Evolutionary conservation across 2,888 invertebrate species (phyloP).

Genomic region (Lymantria dispar): DNA sequence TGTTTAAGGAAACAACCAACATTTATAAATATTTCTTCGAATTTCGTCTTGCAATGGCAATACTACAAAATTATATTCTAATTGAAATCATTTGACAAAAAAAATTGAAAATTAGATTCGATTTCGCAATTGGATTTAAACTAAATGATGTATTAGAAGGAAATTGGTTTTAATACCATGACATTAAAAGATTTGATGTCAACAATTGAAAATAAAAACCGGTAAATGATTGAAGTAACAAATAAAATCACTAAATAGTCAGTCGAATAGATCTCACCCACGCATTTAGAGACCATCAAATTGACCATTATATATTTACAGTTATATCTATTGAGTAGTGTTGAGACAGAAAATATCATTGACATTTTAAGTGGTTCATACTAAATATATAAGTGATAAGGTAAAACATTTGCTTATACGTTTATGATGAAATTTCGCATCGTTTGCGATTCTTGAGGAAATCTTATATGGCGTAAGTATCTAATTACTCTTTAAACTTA

Average conservation of each 20-base stretch:
- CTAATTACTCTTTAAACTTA: too few relatives aligned
- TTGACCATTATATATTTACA: slow-evolving; percentile 32
- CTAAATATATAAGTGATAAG: slow-evolving; percentile 4
- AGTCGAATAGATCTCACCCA: slow-evolving; percentile 30
- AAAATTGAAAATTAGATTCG: not conserved
- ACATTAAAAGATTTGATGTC: slow-evolving; percentile 2
- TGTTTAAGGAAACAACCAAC: too few relatives aligned
- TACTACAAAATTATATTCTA: not conserved
- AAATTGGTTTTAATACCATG: slow-evolving; percentile 4
- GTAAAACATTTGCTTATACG: not conserved
- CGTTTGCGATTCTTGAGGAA: not conserved
- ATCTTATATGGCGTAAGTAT: slow-evolving; percentile 19
- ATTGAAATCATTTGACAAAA: not conserved
- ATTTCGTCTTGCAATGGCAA: not conserved
- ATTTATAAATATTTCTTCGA: not conserved
- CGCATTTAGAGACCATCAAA: slow-evolving; percentile 32
- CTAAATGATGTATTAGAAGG: not conserved
- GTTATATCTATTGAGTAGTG: slow-evolving; percentile 18
- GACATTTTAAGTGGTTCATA: slow-evolving; percentile 23
- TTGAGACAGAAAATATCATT: slow-evolving; percentile 17
- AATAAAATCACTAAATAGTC: slow-evolving; percentile 10
- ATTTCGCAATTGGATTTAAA: slow-evolving; percentile 1
- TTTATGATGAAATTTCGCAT: slow-evolving; percentile 3
- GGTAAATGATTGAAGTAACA: not conserved
- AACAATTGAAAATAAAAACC: slow-evolving; percentile 2